Evolutionary conservation across 2,888 invertebrate genomes (phyloP).

Genomic region (Harpalus rufipes): DNA sequence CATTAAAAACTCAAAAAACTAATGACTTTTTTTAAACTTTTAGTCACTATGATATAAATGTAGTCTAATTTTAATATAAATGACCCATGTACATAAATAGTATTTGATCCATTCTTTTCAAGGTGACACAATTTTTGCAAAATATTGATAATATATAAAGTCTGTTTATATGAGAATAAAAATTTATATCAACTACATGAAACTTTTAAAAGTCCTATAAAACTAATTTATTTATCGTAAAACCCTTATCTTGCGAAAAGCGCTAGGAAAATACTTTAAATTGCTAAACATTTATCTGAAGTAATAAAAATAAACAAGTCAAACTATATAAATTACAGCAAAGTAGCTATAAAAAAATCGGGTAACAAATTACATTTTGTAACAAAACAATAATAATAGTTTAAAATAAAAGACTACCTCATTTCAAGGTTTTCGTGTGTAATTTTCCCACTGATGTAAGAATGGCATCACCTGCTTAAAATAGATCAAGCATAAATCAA

Average conservation of each 20-base stretch:
- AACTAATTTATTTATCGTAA: not conserved
- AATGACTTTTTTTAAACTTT: too few species aligned
- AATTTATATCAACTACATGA: not conserved
- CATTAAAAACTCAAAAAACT: too few species aligned
- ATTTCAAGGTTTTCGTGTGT: constrained; percentile 30
- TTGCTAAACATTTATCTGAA: not conserved
- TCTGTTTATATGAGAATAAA: not conserved
- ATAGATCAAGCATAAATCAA: constrained; percentile 40
- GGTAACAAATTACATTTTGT: constrained; percentile 9
- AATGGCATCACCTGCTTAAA: constrained; percentile 57
- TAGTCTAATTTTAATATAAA: too few species aligned
- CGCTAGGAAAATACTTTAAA: not conserved
- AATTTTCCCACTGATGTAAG: constrained; percentile 45
- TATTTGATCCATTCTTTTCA: too few species aligned
- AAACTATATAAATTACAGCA: constrained; percentile 22
- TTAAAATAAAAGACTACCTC: constrained; percentile 24
- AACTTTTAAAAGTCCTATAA: not conserved
- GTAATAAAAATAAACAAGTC: constrained; percentile 30
- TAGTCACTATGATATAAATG: too few species aligned
- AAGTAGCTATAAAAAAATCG: constrained; percentile 5
- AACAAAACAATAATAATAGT: not conserved
- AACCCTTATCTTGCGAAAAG: not conserved
- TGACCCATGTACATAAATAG: too few species aligned
- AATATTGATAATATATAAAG: not conserved
- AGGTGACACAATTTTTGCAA: too few species aligned